phyloP scores from a whole-genome alignment of 2,797 vertebrate species.

The Rhabdophis nuchalis region DNA sequence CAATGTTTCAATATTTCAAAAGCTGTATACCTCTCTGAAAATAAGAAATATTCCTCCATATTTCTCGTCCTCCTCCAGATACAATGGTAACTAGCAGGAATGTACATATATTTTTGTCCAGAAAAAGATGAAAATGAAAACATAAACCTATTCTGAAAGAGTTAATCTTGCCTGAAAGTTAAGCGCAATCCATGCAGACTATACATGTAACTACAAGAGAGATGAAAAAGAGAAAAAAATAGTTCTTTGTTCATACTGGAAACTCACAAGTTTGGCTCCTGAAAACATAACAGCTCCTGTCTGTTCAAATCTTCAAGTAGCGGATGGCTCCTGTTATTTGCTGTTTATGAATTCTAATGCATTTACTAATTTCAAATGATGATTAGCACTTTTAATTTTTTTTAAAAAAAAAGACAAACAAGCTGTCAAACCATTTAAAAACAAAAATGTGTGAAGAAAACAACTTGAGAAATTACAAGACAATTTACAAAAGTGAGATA shows the following conservation, averaged over 20 bases:
- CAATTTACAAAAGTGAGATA: background rate
- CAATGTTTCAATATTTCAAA: background rate
- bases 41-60: background rate
- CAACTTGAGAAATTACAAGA: background rate
- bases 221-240: background rate
- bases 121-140: background rate
- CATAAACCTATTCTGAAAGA: background rate
- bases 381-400: background rate
- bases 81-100: background rate
- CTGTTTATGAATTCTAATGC: background rate
- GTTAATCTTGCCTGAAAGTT: background rate
- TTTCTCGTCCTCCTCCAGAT: background rate
- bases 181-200: background rate
- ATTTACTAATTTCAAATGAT: background rate
- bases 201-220: background rate
- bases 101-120: background rate
- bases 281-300: background rate
- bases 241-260: background rate
- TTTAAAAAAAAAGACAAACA: background rate
- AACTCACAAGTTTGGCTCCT: background rate
- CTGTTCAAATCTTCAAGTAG: background rate
- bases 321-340: background rate
- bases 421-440: background rate
- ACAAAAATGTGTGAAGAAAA: background rate
- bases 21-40: background rate